Evolutionary conservation across 2,113 vertebrate species (phyloP).

Genomic region (Hyperopisus bebe): DNA sequence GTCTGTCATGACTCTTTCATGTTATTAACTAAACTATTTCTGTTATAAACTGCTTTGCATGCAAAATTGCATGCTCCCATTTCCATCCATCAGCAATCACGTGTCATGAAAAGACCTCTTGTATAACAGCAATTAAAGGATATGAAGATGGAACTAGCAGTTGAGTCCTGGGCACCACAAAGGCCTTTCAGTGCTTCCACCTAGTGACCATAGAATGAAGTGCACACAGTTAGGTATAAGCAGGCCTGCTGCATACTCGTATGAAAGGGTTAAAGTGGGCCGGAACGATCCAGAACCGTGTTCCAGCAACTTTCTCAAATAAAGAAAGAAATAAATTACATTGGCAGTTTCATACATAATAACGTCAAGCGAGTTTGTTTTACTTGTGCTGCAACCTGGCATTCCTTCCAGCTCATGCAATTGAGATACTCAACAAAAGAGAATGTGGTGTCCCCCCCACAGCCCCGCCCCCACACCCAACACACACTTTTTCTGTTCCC

Average conservation of each 20-base stretch:
- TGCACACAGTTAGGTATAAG: constrained; percentile 26
- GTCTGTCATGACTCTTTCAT: constrained; percentile 23
- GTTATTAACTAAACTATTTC: constrained; percentile 37
- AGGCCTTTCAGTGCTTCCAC: constrained; percentile 46
- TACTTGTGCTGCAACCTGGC: not conserved
- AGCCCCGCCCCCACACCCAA: not conserved
- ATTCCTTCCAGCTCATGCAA: not conserved
- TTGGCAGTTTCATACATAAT: not conserved
- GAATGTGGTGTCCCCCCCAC: not conserved
- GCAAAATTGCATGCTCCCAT: constrained; percentile 41
- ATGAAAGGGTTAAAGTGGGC: not conserved
- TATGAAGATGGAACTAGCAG: constrained; percentile 35
- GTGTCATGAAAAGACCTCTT: constrained; percentile 42
- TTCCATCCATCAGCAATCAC: constrained; percentile 39
- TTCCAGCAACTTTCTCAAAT: not conserved
- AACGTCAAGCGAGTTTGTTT: not conserved
- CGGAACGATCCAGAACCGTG: not conserved
- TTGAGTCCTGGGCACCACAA: not conserved
- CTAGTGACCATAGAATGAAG: constrained; percentile 40
- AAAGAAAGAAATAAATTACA: not conserved
- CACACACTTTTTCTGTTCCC: not conserved
- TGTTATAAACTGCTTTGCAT: constrained; percentile 45
- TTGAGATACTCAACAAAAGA: not conserved
- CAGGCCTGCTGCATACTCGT: not conserved
- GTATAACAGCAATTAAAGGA: constrained; percentile 42